Evolutionary conservation across 2,797 vertebrate species (phyloP).

Genomic region (Cyprinella venusta): DNA sequence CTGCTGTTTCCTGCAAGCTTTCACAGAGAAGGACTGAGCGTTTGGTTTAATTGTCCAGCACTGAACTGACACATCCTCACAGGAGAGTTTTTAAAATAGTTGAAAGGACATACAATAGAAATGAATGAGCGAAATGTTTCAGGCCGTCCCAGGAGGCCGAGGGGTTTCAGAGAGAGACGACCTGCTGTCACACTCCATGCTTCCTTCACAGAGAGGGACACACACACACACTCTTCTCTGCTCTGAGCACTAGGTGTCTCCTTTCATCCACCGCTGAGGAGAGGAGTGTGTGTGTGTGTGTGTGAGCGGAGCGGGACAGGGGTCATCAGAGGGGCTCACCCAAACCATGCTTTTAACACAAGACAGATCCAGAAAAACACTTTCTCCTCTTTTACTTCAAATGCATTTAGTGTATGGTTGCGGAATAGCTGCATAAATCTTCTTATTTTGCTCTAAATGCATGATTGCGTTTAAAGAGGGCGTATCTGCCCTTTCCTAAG

Average conservation of each 20-base stretch:
- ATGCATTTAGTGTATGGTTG: neutral
- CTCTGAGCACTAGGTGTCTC: constrained; percentile 77
- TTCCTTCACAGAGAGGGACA: constrained; percentile 27
- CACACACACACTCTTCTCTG: neutral
- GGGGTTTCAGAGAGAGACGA: constrained; percentile 39
- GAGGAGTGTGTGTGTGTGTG: neutral
- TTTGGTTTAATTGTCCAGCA: constrained; percentile 41
- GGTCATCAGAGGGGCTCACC: constrained; percentile 41
- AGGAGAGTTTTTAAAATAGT: constrained; percentile 72
- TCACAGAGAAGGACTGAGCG: constrained; percentile 16
- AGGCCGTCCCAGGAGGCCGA: constrained; percentile 33
- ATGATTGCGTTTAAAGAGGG: neutral
- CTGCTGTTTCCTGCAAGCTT: constrained; percentile 29
- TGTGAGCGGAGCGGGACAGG: constrained; percentile 12
- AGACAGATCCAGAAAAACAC: neutral
- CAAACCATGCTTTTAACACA: neutral
- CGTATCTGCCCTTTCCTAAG: too few relatives aligned
- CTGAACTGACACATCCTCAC: constrained; percentile 44
- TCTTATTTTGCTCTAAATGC: neutral
- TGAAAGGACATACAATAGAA: constrained; percentile 67
- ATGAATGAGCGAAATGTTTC: constrained; percentile 71
- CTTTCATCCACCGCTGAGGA: constrained; percentile 69
- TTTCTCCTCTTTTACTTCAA: neutral
- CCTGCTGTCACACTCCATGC: constrained; percentile 48
- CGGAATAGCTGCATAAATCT: neutral